phyloP scores from a whole-genome alignment of 2,797 vertebrate species.

The Danionella dracula region DNA sequence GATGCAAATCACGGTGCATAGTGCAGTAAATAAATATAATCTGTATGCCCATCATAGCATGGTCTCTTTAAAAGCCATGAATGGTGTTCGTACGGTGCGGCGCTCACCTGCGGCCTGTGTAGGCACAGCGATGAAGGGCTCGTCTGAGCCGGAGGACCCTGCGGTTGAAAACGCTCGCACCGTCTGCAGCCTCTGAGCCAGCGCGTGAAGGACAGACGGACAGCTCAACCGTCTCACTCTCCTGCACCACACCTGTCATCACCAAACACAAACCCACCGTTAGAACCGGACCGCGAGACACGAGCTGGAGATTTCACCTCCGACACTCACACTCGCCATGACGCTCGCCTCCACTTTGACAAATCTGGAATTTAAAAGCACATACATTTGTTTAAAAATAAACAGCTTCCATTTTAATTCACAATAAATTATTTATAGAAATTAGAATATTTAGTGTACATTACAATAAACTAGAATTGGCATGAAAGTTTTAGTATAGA shows the following conservation, averaged over 20 bases:
- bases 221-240: slow-evolving; percentile 76
- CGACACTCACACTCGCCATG: slow-evolving; percentile 44
- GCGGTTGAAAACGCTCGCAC: slow-evolving; percentile 82
- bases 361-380: not conserved
- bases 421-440: too few species aligned
- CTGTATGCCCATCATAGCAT: too few species aligned
- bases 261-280: not conserved
- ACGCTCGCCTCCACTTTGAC: not conserved
- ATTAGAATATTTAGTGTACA: too few species aligned
- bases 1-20: too few species aligned
- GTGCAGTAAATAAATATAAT: too few species aligned
- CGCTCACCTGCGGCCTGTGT: slow-evolving; percentile 79
- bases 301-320: too few species aligned
- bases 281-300: not conserved
- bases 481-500: too few species aligned
- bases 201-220: slow-evolving; percentile 68
- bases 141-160: slow-evolving; percentile 83
- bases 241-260: slow-evolving; percentile 78
- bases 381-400: not conserved
- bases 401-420: too few species aligned
- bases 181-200: slow-evolving; percentile 66
- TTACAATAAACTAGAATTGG: too few species aligned
- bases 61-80: too few species aligned
- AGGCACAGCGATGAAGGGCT: slow-evolving; percentile 76
- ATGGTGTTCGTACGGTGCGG: too few species aligned